Evolutionary conservation across 2,888 invertebrate genomes (phyloP).

Genomic region (Therioaphis trifolii): DNA sequence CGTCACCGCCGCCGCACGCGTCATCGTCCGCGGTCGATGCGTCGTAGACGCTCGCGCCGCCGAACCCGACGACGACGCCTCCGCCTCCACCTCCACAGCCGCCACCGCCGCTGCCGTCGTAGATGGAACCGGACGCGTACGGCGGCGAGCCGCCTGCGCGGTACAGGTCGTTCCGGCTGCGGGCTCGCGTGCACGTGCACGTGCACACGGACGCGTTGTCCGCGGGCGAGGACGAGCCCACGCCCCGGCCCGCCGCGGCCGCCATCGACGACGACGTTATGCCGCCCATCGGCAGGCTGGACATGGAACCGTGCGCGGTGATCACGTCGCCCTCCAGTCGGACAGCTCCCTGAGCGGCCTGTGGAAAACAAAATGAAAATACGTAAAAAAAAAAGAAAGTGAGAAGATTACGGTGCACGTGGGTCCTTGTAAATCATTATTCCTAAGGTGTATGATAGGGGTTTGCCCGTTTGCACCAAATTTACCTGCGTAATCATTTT

Average conservation of each 20-base stretch:
- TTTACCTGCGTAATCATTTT: too few relatives aligned
- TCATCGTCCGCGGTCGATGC: background rate
- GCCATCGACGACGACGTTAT: background rate
- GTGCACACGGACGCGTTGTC: conserved; percentile 60
- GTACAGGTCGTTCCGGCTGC: conserved; percentile 48
- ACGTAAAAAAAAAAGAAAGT: too few relatives aligned
- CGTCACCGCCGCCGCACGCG: background rate
- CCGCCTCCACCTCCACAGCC: background rate
- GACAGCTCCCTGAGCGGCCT: conserved; percentile 95
- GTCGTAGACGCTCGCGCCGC: background rate
- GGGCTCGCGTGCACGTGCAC: conserved; percentile 48
- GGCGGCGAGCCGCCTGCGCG: conserved; percentile 15
- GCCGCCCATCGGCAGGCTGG: conserved; percentile 75
- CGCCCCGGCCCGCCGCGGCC: background rate
- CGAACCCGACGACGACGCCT: background rate
- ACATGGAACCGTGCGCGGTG: conserved; percentile 90
- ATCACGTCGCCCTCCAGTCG: conserved; percentile 97
- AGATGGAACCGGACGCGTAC: conserved; percentile 40
- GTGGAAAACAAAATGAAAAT: conserved; percentile 67
- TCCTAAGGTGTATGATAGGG: too few relatives aligned
- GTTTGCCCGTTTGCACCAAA: too few relatives aligned
- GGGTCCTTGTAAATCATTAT: too few relatives aligned
- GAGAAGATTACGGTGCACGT: too few relatives aligned
- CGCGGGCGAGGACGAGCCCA: conserved; percentile 31
- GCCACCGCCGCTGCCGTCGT: background rate